Conservation (phyloP, 1,140 invertebrate genomes). For the Eueides isabella region DNA sequence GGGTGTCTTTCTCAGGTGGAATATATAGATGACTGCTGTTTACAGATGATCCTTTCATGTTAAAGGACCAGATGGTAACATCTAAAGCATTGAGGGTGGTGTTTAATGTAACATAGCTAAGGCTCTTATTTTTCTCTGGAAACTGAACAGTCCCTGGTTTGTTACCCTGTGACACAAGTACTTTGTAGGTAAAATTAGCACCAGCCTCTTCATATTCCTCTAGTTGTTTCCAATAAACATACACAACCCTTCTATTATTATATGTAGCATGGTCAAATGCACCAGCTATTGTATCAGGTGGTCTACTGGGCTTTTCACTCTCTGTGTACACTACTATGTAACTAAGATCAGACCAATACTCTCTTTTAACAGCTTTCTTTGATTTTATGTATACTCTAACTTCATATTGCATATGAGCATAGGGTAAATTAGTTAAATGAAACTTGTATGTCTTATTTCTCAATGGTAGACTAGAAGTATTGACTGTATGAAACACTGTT, state of each 20-base stretch:
- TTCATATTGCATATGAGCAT: constrained; percentile 87
- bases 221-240: constrained; percentile 88
- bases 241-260: constrained; percentile 81
- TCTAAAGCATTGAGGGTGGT: constrained; percentile 62
- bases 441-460: constrained; percentile 73
- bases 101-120: constrained; percentile 65
- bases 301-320: constrained; percentile 83
- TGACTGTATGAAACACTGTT: constrained; percentile 81
- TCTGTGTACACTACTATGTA: constrained; percentile 83
- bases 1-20: constrained; percentile 82
- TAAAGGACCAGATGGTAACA: constrained; percentile 80
- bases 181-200: constrained; percentile 70
- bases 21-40: constrained; percentile 84
- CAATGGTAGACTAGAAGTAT: constrained; percentile 58
- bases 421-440: constrained; percentile 83
- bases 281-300: constrained; percentile 85
- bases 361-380: constrained; percentile 76
- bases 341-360: constrained; percentile 86
- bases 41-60: constrained; percentile 83
- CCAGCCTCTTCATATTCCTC: constrained; percentile 82
- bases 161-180: constrained; percentile 51
- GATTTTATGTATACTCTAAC: constrained; percentile 85
- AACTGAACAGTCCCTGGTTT: constrained; percentile 51
- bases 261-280: constrained; percentile 85
- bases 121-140: constrained; percentile 67